These are phyloP conservation scores for Gyps fulvus DNA, from an alignment of 2,113 vertebrate genomes.

Conservation along the genomic window DNA sequence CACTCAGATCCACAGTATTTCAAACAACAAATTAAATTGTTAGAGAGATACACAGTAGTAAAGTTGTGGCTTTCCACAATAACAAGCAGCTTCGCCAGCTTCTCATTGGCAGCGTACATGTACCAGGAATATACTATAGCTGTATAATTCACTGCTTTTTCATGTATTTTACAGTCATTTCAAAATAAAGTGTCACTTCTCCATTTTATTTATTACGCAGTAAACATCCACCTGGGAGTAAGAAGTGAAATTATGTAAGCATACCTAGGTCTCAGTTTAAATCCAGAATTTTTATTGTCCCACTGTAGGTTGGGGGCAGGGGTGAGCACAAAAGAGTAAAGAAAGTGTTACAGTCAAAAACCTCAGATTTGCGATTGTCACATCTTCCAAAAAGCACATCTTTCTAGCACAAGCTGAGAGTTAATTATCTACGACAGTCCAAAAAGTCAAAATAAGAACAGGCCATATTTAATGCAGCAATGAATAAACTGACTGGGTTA, in stretches of 20 bases:
- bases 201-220: not conserved
- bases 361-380: not conserved
- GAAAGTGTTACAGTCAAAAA: not conserved
- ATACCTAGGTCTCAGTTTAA: not conserved
- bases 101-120: not conserved
- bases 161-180: not conserved
- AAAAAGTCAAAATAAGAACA: not conserved
- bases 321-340: not conserved
- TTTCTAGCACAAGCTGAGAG: not conserved
- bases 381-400: not conserved
- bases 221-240: not conserved
- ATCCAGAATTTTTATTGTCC: not conserved
- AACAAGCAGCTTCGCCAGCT: not conserved
- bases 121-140: not conserved
- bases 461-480: not conserved
- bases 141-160: not conserved
- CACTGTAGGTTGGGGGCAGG: fast-evolving
- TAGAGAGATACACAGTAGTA: not conserved
- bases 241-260: not conserved
- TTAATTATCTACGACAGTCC: not conserved
- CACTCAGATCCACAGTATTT: not conserved
- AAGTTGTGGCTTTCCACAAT: not conserved
- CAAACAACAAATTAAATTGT: not conserved
- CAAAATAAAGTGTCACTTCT: not conserved
- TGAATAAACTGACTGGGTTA: not conserved